phyloP scores from a whole-genome alignment of 2,113 vertebrate genomes.

The Rhabdomys dilectus region DNA sequence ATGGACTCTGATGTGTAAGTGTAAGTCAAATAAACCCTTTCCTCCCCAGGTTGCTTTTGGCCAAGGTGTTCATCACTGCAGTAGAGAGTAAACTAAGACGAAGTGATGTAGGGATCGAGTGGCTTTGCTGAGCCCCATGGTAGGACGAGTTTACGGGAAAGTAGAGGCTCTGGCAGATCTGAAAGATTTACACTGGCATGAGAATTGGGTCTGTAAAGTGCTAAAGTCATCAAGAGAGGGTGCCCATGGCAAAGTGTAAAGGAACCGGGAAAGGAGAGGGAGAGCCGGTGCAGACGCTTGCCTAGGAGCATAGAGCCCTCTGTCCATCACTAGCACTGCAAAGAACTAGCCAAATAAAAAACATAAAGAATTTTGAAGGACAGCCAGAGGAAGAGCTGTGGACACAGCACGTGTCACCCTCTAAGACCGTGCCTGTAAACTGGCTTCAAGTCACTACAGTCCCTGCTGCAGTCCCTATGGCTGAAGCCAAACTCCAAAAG shows the following conservation, averaged over 20 bases:
- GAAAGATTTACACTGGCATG: not conserved
- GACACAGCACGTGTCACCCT: not conserved
- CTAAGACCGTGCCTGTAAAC: not conserved
- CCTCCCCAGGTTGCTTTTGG: not conserved
- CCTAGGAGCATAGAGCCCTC: not conserved
- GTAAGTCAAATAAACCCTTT: not conserved
- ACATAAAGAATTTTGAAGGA: not conserved
- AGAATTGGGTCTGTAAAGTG: not conserved
- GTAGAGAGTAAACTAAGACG: not conserved
- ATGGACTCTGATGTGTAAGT: not conserved
- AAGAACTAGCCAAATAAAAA: not conserved
- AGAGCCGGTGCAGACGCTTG: not conserved
- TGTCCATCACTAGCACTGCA: not conserved
- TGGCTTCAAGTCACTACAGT: not conserved
- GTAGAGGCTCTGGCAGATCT: not conserved
- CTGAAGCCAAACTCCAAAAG: not conserved
- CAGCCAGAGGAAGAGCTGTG: not conserved
- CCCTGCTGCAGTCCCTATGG: not conserved
- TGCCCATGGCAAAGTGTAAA: not conserved
- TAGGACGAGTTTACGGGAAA: not conserved
- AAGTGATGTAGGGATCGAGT: too few relatives aligned
- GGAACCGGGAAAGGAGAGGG: not conserved
- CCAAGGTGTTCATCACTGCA: not conserved
- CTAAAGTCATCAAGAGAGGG: not conserved
- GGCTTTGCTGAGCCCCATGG: not conserved